Base-by-base conservation (phyloP, 1,140 invertebrate genomes). In the Myzus persicae region DNA sequence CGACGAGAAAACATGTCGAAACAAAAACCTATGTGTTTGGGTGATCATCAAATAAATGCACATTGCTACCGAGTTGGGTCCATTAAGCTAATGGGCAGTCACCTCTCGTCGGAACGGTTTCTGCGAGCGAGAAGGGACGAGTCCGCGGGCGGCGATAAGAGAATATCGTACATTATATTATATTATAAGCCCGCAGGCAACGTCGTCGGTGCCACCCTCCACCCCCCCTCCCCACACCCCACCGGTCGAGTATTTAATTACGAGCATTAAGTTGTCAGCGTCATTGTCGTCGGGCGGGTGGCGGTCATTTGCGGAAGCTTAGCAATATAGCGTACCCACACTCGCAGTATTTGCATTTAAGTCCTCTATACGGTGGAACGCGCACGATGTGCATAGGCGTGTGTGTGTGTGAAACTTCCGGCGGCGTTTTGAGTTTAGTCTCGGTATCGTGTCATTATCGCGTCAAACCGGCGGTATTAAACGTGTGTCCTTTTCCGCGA, bases 271-370 rank as follows among this genome's bases (percentile, higher is more conserved):
- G 76, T 93, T 93, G 91, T 85, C 91, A 51, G 14, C 91, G 31
- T 76, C 59, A 18, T 51, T 22, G 48, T 51, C 38, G 59, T 11
- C 36, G 88, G 76, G 46, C 14, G 91, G 81, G 76, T 26, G 91
- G 76, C 40, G 91, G 91, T 92, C 91, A 92, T 92, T 92, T 51
- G 81, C 76, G 36, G 67, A 51, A 82, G 91, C 91, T 92, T 92
- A 92, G 44, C 18, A 38, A 76, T 40, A 42, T 18, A 36, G 1
- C 24, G 31, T 46, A 36, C 18, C 31, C 67, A 7, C 51, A 11
- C 90, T 38, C 14, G 9, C 26, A 7, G 11, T 91, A 76, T 91
- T 76, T 76, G 90, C 59, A 91, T 91, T 91, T 51, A 91, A 81
- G 48, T 18, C 67, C 67, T 91, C 42, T 82, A 20, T 42, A 44